phyloP scores from a whole-genome alignment of 2,888 invertebrate species.

The Eupithecia vulgata region DNA sequence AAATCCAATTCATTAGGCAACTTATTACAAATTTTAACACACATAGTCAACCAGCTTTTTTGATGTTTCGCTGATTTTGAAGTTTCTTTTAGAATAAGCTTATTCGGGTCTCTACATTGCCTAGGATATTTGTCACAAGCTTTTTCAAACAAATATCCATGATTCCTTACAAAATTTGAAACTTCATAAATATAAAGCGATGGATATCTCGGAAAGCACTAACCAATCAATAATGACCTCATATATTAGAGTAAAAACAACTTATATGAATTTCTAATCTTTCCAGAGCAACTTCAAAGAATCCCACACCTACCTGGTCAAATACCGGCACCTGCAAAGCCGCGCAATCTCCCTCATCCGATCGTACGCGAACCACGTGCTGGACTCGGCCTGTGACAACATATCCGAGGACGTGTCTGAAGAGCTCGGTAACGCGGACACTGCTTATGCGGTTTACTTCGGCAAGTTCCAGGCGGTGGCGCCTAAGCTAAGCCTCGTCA shows the following conservation, averaged over 20 bases:
- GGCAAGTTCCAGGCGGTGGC: slow-evolving; percentile 98
- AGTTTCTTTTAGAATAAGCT: too few species aligned
- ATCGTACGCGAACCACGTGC: slow-evolving; percentile 89
- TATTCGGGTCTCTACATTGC: too few species aligned
- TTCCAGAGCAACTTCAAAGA: slow-evolving; percentile 93
- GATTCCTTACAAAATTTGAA: too few species aligned
- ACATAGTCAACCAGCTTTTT: too few species aligned
- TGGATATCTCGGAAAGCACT: too few species aligned
- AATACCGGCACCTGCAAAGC: slow-evolving; percentile 93
- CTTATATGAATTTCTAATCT: not conserved
- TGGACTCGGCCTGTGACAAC: slow-evolving; percentile 92
- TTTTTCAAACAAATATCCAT: too few species aligned
- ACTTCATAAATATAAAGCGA: too few species aligned
- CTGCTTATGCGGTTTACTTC: slow-evolving; percentile 93
- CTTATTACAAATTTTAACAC: too few species aligned
- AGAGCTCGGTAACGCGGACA: slow-evolving; percentile 81
- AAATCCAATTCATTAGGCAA: too few species aligned
- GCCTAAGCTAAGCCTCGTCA: slow-evolving; percentile 91
- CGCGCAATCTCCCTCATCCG: slow-evolving; percentile 92
- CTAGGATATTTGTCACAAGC: too few species aligned
- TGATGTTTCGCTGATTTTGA: too few species aligned
- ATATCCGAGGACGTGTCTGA: slow-evolving; percentile 78
- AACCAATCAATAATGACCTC: too few species aligned
- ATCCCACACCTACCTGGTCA: slow-evolving; percentile 90
- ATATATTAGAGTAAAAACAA: not conserved